These are phyloP conservation scores for Synanceia verrucosa DNA, from an alignment of 2,797 vertebrate genomes.

Conservation along the genomic window DNA sequence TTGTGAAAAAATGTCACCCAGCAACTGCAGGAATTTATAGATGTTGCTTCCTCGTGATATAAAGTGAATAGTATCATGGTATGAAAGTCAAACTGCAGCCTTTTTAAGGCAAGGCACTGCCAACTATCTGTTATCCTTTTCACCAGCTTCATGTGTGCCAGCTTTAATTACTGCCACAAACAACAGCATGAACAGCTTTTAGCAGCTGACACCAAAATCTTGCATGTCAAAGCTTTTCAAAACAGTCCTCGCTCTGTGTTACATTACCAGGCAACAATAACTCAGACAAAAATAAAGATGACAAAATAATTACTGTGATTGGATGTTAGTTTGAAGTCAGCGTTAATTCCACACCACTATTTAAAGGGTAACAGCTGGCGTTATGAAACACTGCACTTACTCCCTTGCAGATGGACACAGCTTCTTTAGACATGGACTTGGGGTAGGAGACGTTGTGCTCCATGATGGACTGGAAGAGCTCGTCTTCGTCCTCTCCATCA, in stretches of 20 bases:
- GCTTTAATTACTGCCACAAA: background rate
- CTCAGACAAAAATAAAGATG: too few species aligned
- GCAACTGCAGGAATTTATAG: background rate
- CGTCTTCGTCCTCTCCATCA: slow-evolving; percentile 97
- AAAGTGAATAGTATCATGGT: background rate
- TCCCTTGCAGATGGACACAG: slow-evolving; percentile 98
- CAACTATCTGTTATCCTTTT: background rate
- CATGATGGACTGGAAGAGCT: slow-evolving; percentile 99
- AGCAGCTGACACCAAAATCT: background rate
- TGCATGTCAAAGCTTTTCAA: background rate
- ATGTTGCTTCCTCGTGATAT: background rate
- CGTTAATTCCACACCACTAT: background rate
- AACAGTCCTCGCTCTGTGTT: background rate
- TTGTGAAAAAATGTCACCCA: background rate
- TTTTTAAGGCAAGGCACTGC: background rate
- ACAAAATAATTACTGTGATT: background rate
- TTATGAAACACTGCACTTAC: slow-evolving; percentile 78
- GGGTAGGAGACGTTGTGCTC: slow-evolving; percentile 98
- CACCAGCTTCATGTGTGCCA: background rate
- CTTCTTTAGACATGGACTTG: slow-evolving; percentile 97
- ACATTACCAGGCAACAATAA: background rate
- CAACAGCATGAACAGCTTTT: slow-evolving; percentile 5
- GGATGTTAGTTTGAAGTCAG: background rate
- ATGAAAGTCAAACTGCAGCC: background rate
- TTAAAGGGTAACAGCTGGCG: background rate